These are phyloP conservation scores for Endomychus coccineus DNA, from an alignment of 2,888 invertebrate genomes.

Conservation along the genomic window DNA sequence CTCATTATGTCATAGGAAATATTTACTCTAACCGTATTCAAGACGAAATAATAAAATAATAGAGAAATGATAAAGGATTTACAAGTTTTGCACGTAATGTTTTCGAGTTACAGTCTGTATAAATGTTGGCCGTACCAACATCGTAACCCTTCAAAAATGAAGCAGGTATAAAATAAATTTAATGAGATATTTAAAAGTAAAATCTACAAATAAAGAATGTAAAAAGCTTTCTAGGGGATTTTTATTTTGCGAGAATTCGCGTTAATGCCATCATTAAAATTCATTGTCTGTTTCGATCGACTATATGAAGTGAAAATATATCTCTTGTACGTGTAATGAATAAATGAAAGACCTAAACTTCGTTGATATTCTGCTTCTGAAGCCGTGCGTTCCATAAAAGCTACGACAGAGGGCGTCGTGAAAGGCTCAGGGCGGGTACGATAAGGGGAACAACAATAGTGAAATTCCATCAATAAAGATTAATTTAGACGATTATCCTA, in stretches of 20 bases:
- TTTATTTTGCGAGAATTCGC: constrained; percentile 28
- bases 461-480: constrained; percentile 39
- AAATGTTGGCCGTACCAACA: no score
- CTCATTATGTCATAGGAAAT: no score
- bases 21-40: no score
- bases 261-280: constrained; percentile 39
- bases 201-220: constrained; percentile 1
- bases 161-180: no score
- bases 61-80: no score
- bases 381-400: not conserved
- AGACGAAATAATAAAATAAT: no score
- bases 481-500: constrained; percentile 31
- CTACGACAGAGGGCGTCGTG: not conserved
- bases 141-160: no score
- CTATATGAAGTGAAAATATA: constrained; percentile 45
- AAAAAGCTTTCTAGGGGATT: constrained; percentile 22
- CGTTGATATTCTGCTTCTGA: constrained; percentile 15
- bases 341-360: constrained; percentile 25
- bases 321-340: constrained; percentile 39
- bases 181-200: no score
- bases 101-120: no score
- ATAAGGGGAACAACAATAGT: constrained; percentile 5
- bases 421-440: not conserved
- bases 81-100: no score
- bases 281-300: constrained; percentile 42